Conservation (phyloP, 2,113 vertebrate genomes). For the Microcebus griseorufus region DNA sequence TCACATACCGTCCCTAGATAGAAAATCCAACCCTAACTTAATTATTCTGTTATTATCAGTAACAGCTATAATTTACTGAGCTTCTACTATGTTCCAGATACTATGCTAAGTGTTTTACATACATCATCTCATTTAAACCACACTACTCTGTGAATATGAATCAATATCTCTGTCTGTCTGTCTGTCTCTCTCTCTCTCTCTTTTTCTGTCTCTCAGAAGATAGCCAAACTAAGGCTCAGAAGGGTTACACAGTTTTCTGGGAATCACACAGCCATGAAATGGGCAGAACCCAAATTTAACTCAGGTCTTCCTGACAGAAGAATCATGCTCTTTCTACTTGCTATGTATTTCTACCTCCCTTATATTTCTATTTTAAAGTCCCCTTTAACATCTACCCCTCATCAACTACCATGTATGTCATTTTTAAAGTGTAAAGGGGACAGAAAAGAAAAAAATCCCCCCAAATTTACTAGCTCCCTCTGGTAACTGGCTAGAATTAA, state of each 20-base stretch:
- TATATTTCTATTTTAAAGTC: constrained; percentile 49
- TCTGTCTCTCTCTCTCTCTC: background rate
- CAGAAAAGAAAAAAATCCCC: background rate
- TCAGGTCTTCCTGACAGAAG: background rate
- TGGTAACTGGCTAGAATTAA: background rate
- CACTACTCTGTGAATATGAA: background rate
- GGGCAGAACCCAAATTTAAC: background rate
- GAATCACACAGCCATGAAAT: constrained; percentile 12
- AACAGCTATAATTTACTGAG: background rate
- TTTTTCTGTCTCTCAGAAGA: background rate
- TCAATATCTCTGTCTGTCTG: background rate
- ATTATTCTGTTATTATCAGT: background rate
- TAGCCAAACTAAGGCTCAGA: background rate
- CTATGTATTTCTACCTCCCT: background rate
- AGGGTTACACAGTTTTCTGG: background rate
- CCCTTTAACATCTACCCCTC: background rate
- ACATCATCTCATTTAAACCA: background rate
- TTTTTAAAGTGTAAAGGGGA: background rate
- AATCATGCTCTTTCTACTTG: background rate
- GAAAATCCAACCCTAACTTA: constrained; percentile 41
- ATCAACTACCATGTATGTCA: background rate
- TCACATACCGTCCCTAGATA: constrained; percentile 46
- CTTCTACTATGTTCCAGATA: background rate
- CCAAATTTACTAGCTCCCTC: constrained; percentile 37
- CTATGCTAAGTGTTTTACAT: background rate